phyloP scores from a whole-genome alignment of 2,888 invertebrate species.

The Agrochola lota region DNA sequence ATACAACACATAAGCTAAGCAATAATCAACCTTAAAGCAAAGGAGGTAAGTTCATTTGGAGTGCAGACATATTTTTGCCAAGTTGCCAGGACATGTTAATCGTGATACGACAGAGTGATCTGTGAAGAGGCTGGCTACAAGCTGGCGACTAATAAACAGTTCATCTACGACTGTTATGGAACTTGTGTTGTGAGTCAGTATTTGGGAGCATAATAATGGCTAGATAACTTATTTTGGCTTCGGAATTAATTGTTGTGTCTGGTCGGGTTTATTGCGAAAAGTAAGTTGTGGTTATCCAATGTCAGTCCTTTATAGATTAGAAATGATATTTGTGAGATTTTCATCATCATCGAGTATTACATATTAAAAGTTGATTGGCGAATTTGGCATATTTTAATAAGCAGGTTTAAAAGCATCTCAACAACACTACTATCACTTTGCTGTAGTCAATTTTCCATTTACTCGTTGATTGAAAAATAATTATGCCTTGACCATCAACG shows the following conservation, averaged over 20 bases:
- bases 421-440: no score
- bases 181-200: slow-evolving; percentile 6
- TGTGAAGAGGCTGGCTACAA: slow-evolving; percentile 71
- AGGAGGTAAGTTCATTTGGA: slow-evolving; percentile 19
- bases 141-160: slow-evolving; percentile 52
- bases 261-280: background rate
- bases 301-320: background rate
- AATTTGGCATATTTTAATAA: background rate
- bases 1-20: background rate
- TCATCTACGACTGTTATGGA: slow-evolving; percentile 20
- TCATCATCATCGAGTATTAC: background rate
- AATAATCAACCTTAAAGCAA: slow-evolving; percentile 28
- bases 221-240: slow-evolving; percentile 23
- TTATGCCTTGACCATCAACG: background rate
- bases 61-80: slow-evolving; percentile 66
- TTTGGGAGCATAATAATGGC: background rate
- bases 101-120: slow-evolving; percentile 80
- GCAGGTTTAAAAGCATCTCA: no score
- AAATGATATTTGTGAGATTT: background rate
- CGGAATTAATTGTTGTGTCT: slow-evolving; percentile 10
- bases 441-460: no score
- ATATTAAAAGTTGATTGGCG: background rate
- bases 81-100: slow-evolving; percentile 79
- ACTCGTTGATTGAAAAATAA: no score
- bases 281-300: background rate